These are phyloP conservation scores for Dermatemys mawii DNA, from an alignment of 2,113 vertebrate species.

Conservation along the genomic window DNA sequence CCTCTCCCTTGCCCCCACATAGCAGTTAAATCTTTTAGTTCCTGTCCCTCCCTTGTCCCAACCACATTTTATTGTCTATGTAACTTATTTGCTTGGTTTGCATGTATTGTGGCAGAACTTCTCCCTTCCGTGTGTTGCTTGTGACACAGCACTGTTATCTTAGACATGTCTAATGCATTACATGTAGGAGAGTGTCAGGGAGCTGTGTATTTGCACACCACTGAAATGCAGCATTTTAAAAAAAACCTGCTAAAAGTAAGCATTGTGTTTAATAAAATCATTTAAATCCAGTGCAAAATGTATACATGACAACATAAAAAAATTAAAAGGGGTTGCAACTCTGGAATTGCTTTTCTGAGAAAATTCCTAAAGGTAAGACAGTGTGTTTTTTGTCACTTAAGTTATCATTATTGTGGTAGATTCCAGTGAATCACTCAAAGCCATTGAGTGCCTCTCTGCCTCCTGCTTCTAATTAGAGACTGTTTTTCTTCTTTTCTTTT, in stretches of 20 bases:
- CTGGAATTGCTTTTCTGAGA: slow-evolving; percentile 51
- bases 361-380: slow-evolving; percentile 73
- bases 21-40: slow-evolving; percentile 31
- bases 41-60: slow-evolving; percentile 16
- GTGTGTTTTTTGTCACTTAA: slow-evolving; percentile 17
- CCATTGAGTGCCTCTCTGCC: background rate
- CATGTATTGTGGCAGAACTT: slow-evolving; percentile 71
- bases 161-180: background rate
- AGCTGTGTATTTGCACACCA: background rate
- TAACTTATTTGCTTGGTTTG: slow-evolving; percentile 73
- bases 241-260: slow-evolving; percentile 2
- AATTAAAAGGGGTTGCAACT: background rate
- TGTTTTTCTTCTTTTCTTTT: slow-evolving; percentile 9
- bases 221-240: background rate
- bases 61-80: slow-evolving; percentile 58
- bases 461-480: background rate
- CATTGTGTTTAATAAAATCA: slow-evolving; percentile 26
- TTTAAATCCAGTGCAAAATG: slow-evolving; percentile 42
- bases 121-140: slow-evolving; percentile 50
- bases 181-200: background rate
- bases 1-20: background rate
- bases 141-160: slow-evolving; percentile 47
- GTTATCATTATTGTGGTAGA: background rate
- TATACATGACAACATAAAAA: slow-evolving; percentile 7
- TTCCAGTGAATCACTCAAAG: slow-evolving; percentile 43